A percentile compares a stretch with the other conserved stretches of the same genome.
Evolutionary conservation across 2,113 vertebrate species (phyloP).

Genomic region (Camelus bactrianus): DNA sequence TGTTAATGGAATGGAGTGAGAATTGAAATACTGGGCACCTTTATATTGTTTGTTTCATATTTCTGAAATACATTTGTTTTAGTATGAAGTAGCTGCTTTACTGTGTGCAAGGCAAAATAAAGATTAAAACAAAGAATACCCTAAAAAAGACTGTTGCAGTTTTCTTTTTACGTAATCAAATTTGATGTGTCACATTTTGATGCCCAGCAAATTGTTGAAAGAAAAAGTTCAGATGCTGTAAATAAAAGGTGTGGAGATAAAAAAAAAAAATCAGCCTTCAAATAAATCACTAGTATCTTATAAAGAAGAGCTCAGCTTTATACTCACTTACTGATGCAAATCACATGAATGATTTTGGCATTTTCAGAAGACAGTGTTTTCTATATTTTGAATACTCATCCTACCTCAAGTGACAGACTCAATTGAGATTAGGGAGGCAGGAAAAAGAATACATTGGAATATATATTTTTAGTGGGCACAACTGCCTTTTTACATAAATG

Average conservation of each 20-base stretch:
- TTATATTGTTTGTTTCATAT: neutral
- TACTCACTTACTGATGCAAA: neutral
- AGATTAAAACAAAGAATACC: neutral
- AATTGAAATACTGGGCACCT: neutral
- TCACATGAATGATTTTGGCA: neutral
- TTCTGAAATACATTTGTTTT: neutral
- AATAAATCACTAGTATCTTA: neutral
- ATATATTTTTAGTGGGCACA: neutral
- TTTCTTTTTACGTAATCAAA: neutral
- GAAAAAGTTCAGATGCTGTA: neutral
- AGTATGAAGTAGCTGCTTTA: neutral
- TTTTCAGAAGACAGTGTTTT: neutral
- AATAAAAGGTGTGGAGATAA: neutral
- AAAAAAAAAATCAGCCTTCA: neutral
- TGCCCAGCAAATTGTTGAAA: neutral
- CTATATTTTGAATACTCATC: neutral
- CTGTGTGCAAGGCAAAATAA: neutral
- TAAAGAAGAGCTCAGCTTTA: neutral
- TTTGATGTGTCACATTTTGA: neutral
- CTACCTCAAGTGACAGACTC: neutral
- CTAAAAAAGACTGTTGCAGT: neutral
- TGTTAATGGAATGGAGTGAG: neutral
- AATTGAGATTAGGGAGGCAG: neutral
- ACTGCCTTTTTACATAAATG: neutral
- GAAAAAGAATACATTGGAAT: neutral